Evolutionary conservation across 2,888 invertebrate genomes (phyloP), one percentile per base, ranked within the genome.

Genomic region (Meta bourneti): DNA sequence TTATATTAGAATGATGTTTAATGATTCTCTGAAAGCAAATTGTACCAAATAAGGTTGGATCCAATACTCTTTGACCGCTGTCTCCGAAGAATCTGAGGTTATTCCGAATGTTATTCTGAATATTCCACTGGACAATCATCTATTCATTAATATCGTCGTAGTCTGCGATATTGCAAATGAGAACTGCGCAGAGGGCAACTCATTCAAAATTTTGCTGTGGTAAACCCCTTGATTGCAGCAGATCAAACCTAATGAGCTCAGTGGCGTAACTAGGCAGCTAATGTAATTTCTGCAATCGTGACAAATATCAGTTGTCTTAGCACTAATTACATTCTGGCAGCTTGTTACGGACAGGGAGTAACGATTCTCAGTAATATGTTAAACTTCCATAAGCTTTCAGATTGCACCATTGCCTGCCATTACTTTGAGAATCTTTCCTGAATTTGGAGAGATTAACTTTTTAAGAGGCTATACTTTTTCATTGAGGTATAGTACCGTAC

Each of bases 81-180:
- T 61, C 61, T 61, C 61, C 61, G 16, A 61, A 61, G 61, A 61
- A 61, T 61, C 20, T 19, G 51, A 51, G 77, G n/a, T 51, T 49
- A 52, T 51, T 51, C 77, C 51, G 19, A 11, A 51, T 77, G 16
- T 20, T 61, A 5, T 34, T 34, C 79, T 79, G 79, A 61, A 16
- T 16, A 61, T 79, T 34, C 13, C 79, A 20, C 79, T 54, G 20
- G 54, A 79, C 79, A 79, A 79, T 79, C 61, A 34, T 54, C 79
- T 61, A 54, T 20, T 79, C 79, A 79, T 79, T 79, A 79, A 20
- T 79, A 61, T 54, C 54, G 34, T 34, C 54, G 34, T 34, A 34
- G 13, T 13, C n/a, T 61, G 61, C 61, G 61, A 79, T 79, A 79
- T 69, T 79, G 79, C 34, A 61, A 79, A 79, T 69, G 79, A 79